Evolutionary conservation across 1,140 invertebrate species (phyloP).

Genomic region (Drosophila prosaltans): DNA sequence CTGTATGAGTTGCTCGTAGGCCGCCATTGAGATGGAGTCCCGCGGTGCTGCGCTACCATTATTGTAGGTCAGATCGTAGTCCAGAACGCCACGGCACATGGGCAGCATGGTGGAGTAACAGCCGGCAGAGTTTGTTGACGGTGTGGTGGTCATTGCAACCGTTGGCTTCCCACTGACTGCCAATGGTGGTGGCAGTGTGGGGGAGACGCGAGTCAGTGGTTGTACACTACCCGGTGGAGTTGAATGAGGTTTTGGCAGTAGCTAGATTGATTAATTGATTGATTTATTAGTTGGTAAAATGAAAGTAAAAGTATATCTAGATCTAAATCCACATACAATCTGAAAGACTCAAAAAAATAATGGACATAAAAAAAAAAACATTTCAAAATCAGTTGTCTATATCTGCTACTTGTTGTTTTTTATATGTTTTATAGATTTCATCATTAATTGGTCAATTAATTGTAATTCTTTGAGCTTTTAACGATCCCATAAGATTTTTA

Average conservation of each 20-base stretch:
- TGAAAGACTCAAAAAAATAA: neutral
- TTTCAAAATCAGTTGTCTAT: too few species aligned
- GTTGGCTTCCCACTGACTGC: constrained; percentile 51
- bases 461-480: too few species aligned
- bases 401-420: too few species aligned
- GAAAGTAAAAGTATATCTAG: neutral
- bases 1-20: constrained; percentile 84
- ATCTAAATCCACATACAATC: too few species aligned
- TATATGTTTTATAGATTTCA: too few species aligned
- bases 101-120: constrained; percentile 77
- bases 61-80: constrained; percentile 86
- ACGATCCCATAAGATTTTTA: too few species aligned
- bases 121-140: constrained; percentile 56
- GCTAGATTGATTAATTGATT: constrained; percentile 27
- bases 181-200: constrained; percentile 84
- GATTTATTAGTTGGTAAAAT: neutral
- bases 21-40: constrained; percentile 41
- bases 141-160: constrained; percentile 82
- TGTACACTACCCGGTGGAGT: constrained; percentile 83
- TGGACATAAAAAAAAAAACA: too few species aligned
- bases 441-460: too few species aligned
- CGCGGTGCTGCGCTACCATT: constrained; percentile 48
- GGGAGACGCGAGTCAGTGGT: constrained; percentile 85
- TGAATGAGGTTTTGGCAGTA: constrained; percentile 65
- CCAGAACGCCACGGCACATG: constrained; percentile 86